Evolutionary conservation across 2,113 vertebrate species (phyloP).

Genomic region (Anarhynchus alexandrinus): DNA sequence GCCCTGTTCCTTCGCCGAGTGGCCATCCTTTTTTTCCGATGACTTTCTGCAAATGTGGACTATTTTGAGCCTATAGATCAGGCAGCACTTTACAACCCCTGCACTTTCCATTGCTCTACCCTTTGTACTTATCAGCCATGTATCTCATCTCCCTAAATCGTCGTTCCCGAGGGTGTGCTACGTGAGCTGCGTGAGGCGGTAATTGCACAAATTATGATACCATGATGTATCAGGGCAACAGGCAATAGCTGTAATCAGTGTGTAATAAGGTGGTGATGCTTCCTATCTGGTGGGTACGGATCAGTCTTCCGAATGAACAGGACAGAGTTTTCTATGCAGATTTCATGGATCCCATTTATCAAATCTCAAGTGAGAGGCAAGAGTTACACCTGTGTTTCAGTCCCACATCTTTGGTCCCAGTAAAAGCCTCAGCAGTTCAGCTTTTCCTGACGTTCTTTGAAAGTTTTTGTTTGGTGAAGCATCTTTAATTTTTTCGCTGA

Average conservation of each 20-base stretch:
- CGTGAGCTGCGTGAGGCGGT: not conserved
- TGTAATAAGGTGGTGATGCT: not conserved
- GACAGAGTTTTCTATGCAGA: not conserved
- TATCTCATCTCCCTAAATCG: not conserved
- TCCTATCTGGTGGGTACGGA: not conserved
- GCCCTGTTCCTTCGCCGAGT: not conserved
- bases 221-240: not conserved
- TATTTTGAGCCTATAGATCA: not conserved
- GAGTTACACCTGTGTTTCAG: not conserved
- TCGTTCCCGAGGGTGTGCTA: not conserved
- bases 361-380: not conserved
- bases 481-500: not conserved
- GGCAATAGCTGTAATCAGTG: not conserved
- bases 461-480: not conserved
- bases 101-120: not conserved
- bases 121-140: not conserved
- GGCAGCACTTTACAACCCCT: not conserved
- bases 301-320: not conserved
- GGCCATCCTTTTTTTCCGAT: not conserved
- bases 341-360: not conserved
- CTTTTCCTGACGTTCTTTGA: not conserved
- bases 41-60: not conserved
- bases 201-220: not conserved
- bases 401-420: not conserved
- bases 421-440: not conserved